Percentiles rank a stretch among this genome's conserved stretches.
Evolutionary conservation across 2,113 vertebrate genomes (phyloP).

Genomic region (Stegastes partitus): DNA sequence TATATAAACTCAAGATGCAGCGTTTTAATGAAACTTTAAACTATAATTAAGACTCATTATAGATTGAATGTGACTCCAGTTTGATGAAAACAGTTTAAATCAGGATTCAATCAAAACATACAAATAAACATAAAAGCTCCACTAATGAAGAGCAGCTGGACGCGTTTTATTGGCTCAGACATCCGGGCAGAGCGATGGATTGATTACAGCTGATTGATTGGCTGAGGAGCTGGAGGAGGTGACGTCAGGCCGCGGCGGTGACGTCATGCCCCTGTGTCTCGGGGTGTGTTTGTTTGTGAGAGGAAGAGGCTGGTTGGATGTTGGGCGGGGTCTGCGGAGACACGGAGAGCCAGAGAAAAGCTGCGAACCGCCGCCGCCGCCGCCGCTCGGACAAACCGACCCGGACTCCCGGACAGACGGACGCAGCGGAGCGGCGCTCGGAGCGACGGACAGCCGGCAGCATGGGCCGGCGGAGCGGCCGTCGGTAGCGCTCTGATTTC

Average conservation of each 20-base stretch:
- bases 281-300: slow-evolving; percentile 79
- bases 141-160: too few species aligned
- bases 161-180: too few species aligned
- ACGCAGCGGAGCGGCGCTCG: background rate
- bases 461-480: slow-evolving; percentile 68
- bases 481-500: slow-evolving; percentile 70
- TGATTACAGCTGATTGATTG: slow-evolving; percentile 8
- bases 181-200: slow-evolving; percentile 4
- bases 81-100: too few species aligned
- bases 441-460: slow-evolving; percentile 35
- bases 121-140: too few species aligned
- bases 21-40: too few species aligned
- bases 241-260: slow-evolving; percentile 53
- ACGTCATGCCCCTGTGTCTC: slow-evolving; percentile 66
- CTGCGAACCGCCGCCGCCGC: slow-evolving; percentile 23
- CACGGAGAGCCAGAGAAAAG: slow-evolving; percentile 7
- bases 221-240: slow-evolving; percentile 36
- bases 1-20: too few species aligned
- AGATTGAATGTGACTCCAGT: too few species aligned
- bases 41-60: too few species aligned
- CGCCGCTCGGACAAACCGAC: slow-evolving; percentile 6
- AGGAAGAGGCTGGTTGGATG: slow-evolving; percentile 74
- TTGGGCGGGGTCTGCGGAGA: slow-evolving; percentile 73
- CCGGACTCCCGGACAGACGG: background rate
- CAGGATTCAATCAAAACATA: too few species aligned